Evolutionary conservation across 2,888 invertebrate species (phyloP).

Genomic region (Prenolepis imparis): DNA sequence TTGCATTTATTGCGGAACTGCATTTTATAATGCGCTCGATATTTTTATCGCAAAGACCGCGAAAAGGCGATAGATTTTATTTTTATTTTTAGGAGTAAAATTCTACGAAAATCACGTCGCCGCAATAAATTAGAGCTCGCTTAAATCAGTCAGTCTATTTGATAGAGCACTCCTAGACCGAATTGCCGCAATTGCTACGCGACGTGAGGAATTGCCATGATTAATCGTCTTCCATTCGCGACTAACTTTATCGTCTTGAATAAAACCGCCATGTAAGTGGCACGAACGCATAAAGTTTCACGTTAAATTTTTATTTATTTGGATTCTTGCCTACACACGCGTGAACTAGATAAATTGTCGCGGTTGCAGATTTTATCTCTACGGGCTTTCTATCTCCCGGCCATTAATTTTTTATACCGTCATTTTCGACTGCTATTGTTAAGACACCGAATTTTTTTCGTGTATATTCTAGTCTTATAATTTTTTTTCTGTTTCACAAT

Average conservation of each 20-base stretch:
- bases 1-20: constrained; percentile 22
- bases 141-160: constrained; percentile 33
- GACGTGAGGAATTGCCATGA: background rate
- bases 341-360: constrained; percentile 23
- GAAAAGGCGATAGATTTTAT: constrained; percentile 1
- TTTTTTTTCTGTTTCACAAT: background rate
- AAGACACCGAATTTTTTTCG: background rate
- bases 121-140: constrained; percentile 34
- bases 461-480: background rate
- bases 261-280: constrained; percentile 11
- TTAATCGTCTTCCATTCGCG: constrained; percentile 34
- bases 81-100: constrained; percentile 18
- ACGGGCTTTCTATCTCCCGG: background rate
- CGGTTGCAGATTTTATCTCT: constrained; percentile 16
- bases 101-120: background rate
- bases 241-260: constrained; percentile 32
- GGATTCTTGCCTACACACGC: background rate
- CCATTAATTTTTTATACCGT: constrained; percentile 11
- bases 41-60: background rate
- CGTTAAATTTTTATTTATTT: constrained; percentile 30
- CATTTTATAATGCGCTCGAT: constrained; percentile 15
- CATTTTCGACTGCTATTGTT: background rate
- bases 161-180: constrained; percentile 12
- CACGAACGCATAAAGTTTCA: constrained; percentile 20
- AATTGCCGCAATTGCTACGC: constrained; percentile 30